These are phyloP conservation scores for Ranitomeya variabilis DNA, from an alignment of 2,113 vertebrate species.

Conservation along the genomic window DNA sequence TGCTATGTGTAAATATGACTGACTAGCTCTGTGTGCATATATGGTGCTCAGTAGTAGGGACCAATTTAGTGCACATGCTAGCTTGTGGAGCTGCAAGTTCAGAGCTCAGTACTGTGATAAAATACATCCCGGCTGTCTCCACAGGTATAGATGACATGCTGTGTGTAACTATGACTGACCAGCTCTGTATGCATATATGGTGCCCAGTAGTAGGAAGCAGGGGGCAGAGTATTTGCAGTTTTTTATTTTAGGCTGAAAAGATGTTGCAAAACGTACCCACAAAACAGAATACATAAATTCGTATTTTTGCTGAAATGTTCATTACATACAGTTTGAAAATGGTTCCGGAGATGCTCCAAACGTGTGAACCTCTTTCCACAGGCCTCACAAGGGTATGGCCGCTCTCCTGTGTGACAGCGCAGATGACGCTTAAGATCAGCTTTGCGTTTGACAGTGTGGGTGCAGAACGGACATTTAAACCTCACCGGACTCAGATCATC, in stretches of 20 bases:
- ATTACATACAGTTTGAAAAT: conserved; percentile 89
- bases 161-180: background rate
- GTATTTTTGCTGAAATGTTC: background rate
- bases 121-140: background rate
- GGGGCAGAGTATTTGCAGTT: too few relatives aligned
- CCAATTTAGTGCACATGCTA: too few relatives aligned
- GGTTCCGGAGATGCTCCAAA: conserved; percentile 93
- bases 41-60: too few relatives aligned
- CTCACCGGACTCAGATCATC: conserved; percentile 88
- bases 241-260: background rate
- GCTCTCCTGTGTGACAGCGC: conserved; percentile 93
- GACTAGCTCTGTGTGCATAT: background rate
- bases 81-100: too few relatives aligned
- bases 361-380: conserved; percentile 95
- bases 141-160: background rate
- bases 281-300: background rate
- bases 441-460: conserved; percentile 96
- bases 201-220: too few relatives aligned
- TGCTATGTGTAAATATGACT: background rate
- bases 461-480: conserved; percentile 97
- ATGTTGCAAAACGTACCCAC: background rate
- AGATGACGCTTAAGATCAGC: conserved; percentile 96
- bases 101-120: too few relatives aligned
- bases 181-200: background rate
- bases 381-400: conserved; percentile 94